A percentile compares a stretch with the other conserved stretches of the same genome.
Conservation (phyloP, 1,140 invertebrate species). For the Adelges cooleyi region DNA sequence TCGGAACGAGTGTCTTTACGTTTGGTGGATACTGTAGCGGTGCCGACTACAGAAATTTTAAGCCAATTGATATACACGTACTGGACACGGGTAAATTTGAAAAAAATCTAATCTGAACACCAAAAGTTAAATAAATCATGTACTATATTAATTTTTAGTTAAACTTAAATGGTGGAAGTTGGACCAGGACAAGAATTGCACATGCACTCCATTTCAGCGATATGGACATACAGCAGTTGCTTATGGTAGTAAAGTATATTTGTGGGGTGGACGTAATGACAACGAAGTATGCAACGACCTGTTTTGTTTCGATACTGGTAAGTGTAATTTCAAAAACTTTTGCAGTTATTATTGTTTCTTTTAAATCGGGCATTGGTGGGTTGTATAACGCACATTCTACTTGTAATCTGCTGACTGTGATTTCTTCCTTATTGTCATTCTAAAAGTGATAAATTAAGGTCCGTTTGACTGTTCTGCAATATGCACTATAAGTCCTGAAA, state of each 20-base stretch:
- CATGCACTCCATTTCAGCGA: constrained; percentile 44
- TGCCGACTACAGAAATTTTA: constrained; percentile 54
- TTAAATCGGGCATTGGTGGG: no score
- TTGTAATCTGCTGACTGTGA: no score
- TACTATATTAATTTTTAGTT: no score
- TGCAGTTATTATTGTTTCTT: no score
- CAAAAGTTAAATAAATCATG: no score
- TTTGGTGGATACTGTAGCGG: constrained; percentile 83
- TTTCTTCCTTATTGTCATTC: no score
- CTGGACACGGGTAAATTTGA: constrained; percentile 55
- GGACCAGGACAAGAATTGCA: constrained; percentile 32
- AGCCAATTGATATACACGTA: constrained; percentile 78
- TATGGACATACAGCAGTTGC: constrained; percentile 82
- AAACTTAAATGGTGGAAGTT: constrained; percentile 22
- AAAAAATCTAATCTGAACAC: background rate
- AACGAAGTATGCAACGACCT: constrained; percentile 62
- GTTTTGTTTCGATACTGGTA: constrained; percentile 65
- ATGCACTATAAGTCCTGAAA: no score
- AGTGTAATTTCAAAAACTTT: background rate
- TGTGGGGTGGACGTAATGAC: constrained; percentile 88
- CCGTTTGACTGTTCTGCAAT: no score
- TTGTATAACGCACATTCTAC: no score
- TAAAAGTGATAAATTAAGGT: no score
- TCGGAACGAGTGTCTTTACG: constrained; percentile 69
- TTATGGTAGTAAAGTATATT: constrained; percentile 61